Evolutionary conservation across 1,140 invertebrate species (phyloP).

Genomic region (Babylonia areolata): DNA sequence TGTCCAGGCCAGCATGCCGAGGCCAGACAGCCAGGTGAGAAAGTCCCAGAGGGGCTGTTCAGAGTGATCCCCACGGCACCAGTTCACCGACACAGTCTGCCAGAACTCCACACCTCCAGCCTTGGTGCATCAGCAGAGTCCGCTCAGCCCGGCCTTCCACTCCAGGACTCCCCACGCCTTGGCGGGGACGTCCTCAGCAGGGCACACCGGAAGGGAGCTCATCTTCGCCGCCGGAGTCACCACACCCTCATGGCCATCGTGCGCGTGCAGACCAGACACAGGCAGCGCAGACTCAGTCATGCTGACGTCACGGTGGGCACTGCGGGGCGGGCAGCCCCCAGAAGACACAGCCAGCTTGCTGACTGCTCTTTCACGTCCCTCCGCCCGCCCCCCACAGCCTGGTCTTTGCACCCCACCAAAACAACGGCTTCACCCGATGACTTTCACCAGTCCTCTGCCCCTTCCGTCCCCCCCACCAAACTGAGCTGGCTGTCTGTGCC

Average conservation of each 20-base stretch:
- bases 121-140: background rate
- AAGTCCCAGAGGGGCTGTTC: background rate
- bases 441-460: background rate
- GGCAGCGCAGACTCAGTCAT: constrained; percentile 10
- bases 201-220: background rate
- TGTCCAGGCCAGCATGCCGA: background rate
- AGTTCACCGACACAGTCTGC: background rate
- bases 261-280: constrained; percentile 6
- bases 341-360: background rate
- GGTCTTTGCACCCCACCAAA: too few species aligned
- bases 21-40: background rate
- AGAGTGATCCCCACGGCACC: background rate
- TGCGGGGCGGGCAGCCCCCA: background rate
- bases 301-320: background rate
- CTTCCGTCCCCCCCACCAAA: background rate
- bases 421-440: too few species aligned
- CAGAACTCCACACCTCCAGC: too few species aligned
- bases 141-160: background rate
- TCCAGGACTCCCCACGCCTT: background rate
- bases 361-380: background rate
- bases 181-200: background rate
- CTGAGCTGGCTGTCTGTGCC: background rate
- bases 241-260: constrained; percentile 26
- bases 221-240: background rate
- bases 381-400: background rate